Percentiles rank a stretch among this genome's conserved stretches.
These are phyloP conservation scores for Tinea pellionella DNA, from an alignment of 2,888 invertebrate species.

Conservation along the genomic window DNA sequence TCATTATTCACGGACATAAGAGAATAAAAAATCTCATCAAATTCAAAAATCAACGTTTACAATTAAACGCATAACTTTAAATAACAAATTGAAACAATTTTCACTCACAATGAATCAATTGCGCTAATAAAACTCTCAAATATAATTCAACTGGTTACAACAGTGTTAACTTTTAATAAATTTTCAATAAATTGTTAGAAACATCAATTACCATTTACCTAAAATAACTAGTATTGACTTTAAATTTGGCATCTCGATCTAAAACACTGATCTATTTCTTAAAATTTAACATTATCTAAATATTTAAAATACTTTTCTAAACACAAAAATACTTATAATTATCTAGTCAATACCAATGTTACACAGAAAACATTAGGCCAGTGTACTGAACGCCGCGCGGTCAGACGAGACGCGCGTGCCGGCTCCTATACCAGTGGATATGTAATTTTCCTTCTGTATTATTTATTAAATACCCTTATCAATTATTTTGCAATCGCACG, in stretches of 20 bases:
- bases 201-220: conserved; percentile 69
- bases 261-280: conserved; percentile 65
- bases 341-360: conserved; percentile 65
- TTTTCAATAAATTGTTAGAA: conserved; percentile 65
- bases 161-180: conserved; percentile 65
- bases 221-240: conserved; percentile 75
- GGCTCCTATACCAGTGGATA: conserved; percentile 52
- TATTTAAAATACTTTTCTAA: conserved; percentile 70
- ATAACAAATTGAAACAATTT: conserved; percentile 68
- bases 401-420: neutral
- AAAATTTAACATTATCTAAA: conserved; percentile 50
- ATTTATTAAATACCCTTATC: conserved; percentile 20
- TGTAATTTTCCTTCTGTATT: conserved; percentile 58
- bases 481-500: conserved; percentile 2
- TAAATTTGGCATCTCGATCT: conserved; percentile 74
- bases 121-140: conserved; percentile 70
- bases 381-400: conserved; percentile 61
- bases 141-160: conserved; percentile 70
- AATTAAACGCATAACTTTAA: conserved; percentile 66
- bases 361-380: conserved; percentile 61
- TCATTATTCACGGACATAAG: neutral
- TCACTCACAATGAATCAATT: conserved; percentile 66
- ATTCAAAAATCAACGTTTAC: conserved; percentile 49
- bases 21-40: neutral
- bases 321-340: conserved; percentile 67